Percentiles rank a stretch among this genome's conserved stretches.
These are phyloP conservation scores for Sterna hirundo DNA, from an alignment of 2,113 vertebrate species.

Conservation along the genomic window DNA sequence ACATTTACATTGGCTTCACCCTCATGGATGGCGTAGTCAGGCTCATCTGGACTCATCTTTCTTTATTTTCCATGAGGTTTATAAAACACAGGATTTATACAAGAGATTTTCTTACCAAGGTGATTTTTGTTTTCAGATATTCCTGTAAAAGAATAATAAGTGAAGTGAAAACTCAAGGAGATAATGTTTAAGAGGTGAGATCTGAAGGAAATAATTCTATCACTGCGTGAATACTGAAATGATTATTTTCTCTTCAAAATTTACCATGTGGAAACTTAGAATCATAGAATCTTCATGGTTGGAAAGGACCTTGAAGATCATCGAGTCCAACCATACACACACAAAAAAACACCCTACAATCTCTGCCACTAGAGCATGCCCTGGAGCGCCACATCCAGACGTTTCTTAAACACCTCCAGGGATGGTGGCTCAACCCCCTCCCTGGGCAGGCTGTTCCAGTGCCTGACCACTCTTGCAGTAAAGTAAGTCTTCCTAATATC, in stretches of 20 bases:
- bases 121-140: rapidly evolving
- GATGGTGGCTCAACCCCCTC: too few relatives aligned
- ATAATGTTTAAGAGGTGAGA: neutral
- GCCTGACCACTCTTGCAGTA: too few relatives aligned
- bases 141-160: neutral
- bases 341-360: too few relatives aligned
- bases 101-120: neutral
- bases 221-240: neutral
- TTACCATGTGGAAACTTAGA: neutral
- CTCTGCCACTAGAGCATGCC: too few relatives aligned
- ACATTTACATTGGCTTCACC: neutral
- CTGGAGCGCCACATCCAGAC: too few relatives aligned
- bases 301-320: too few relatives aligned
- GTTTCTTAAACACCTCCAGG: too few relatives aligned
- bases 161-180: neutral
- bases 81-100: neutral
- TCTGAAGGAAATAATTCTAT: neutral
- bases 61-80: neutral
- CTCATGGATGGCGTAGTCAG: neutral
- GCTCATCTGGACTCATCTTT: neutral
- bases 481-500: too few relatives aligned
- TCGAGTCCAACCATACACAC: too few relatives aligned
- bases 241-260: neutral
- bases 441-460: too few relatives aligned
- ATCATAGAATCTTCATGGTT: too few relatives aligned